These are phyloP conservation scores for Danio rerio DNA, from an alignment of 2,113 vertebrate genomes.

Conservation along the genomic window DNA sequence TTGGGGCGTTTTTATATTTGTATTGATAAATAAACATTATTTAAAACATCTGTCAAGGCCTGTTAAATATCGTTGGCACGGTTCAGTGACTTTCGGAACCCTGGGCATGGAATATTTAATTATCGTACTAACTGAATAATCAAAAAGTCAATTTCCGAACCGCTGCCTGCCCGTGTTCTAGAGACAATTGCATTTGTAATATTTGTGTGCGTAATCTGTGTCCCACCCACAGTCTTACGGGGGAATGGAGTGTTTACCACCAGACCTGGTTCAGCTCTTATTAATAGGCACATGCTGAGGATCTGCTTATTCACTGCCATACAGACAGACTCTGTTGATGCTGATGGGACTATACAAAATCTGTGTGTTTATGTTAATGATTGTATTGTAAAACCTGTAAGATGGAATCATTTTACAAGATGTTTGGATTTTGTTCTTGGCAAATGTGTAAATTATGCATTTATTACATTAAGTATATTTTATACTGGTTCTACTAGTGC, in stretches of 20 bases:
- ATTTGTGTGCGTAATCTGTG: slow-evolving; percentile 74
- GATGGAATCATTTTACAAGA: neutral
- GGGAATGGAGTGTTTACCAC: slow-evolving; percentile 39
- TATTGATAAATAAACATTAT: slow-evolving; percentile 85
- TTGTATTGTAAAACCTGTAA: slow-evolving; percentile 71
- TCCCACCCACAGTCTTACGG: slow-evolving; percentile 52
- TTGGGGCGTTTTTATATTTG: slow-evolving; percentile 70
- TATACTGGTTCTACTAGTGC: neutral
- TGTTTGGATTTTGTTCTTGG: neutral
- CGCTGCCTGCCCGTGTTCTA: slow-evolving; percentile 60
- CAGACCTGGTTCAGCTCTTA: slow-evolving; percentile 13
- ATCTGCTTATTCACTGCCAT: slow-evolving; percentile 6
- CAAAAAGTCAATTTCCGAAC: slow-evolving; percentile 81
- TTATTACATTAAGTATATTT: neutral
- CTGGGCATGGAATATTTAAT: slow-evolving; percentile 83
- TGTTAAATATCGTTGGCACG: slow-evolving; percentile 74
- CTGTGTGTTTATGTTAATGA: slow-evolving; percentile 80
- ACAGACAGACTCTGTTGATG: slow-evolving; percentile 23
- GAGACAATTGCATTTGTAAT: slow-evolving; percentile 80
- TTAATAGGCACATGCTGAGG: slow-evolving; percentile 23
- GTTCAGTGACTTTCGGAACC: slow-evolving; percentile 77
- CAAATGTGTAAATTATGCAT: neutral
- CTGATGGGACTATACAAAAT: slow-evolving; percentile 72
- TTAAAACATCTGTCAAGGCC: slow-evolving; percentile 81
- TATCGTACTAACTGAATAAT: slow-evolving; percentile 80